Evolutionary conservation across 2,888 invertebrate genomes (phyloP).

Genomic region (Argyra leucocephala): DNA sequence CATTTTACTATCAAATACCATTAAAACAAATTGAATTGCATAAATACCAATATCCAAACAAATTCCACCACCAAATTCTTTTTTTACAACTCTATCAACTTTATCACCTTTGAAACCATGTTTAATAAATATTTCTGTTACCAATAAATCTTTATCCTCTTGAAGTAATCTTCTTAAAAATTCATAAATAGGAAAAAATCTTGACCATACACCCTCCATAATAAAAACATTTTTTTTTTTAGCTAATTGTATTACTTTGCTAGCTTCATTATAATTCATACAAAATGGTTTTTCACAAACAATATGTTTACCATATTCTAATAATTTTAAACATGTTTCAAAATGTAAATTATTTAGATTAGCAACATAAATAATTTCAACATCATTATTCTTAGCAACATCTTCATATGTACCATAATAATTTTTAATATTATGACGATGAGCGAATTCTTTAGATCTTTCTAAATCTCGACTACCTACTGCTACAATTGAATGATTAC

Average conservation of each 20-base stretch:
- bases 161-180: constrained; percentile 52
- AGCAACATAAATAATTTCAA: constrained; percentile 78
- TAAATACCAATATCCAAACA: constrained; percentile 67
- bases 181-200: constrained; percentile 65
- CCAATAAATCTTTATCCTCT: constrained; percentile 49
- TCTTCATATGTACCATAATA: constrained; percentile 64
- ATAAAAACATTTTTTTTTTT: constrained; percentile 58
- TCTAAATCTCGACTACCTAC: constrained; percentile 62
- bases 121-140: constrained; percentile 53
- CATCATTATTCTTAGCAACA: constrained; percentile 58
- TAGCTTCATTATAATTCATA: constrained; percentile 60
- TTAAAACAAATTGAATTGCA: constrained; percentile 57
- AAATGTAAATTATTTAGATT: constrained; percentile 62
- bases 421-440: constrained; percentile 54
- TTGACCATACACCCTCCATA: constrained; percentile 79
- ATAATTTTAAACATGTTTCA: constrained; percentile 55
- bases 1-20: constrained; percentile 57
- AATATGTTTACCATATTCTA: constrained; percentile 70
- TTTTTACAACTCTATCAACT: constrained; percentile 49
- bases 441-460: constrained; percentile 62
- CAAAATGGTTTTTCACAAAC: constrained; percentile 80
- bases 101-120: constrained; percentile 55
- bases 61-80: constrained; percentile 64
- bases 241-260: constrained; percentile 56
- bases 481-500: constrained; percentile 60